These are phyloP conservation scores for Anagyrus pseudococci DNA, from an alignment of 2,888 invertebrate genomes.

Conservation along the genomic window DNA sequence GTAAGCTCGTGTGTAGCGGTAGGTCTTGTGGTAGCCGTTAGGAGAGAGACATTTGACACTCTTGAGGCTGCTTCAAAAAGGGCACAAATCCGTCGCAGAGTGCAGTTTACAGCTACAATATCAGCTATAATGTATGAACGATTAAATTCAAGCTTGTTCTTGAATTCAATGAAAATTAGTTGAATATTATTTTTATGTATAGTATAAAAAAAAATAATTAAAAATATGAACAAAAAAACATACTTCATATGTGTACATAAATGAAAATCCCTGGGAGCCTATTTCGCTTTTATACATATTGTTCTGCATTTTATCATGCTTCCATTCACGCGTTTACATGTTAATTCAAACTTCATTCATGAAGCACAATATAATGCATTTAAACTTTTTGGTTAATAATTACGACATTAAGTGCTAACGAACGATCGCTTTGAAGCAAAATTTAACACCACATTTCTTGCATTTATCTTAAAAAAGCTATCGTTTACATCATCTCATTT, in stretches of 20 bases:
- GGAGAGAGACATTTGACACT: slow-evolving; percentile 60
- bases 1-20: slow-evolving; percentile 63
- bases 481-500: slow-evolving; percentile 40
- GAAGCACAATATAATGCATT: slow-evolving; percentile 30
- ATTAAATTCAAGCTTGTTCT: slow-evolving; percentile 39
- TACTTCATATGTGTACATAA: slow-evolving; percentile 40
- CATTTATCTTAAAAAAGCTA: slow-evolving; percentile 19
- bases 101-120: slow-evolving; percentile 57
- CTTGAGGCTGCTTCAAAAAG: slow-evolving; percentile 51
- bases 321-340: slow-evolving; percentile 34
- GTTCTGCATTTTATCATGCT: slow-evolving; percentile 39
- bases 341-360: slow-evolving; percentile 34
- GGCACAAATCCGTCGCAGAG: slow-evolving; percentile 55
- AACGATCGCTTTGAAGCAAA: slow-evolving; percentile 41
- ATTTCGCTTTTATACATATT: slow-evolving; percentile 35
- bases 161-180: slow-evolving; percentile 25
- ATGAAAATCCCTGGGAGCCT: slow-evolving; percentile 30
- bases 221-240: slow-evolving; percentile 37
- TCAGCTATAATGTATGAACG: slow-evolving; percentile 56
- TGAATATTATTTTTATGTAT: slow-evolving; percentile 24
- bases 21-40: slow-evolving; percentile 60
- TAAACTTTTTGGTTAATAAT: slow-evolving; percentile 12
- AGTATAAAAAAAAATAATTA: slow-evolving; percentile 19
- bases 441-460: slow-evolving; percentile 32
- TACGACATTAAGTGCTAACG: slow-evolving; percentile 41